Conservation (phyloP, 2,797 vertebrate species). For the Nannoperca australis region DNA sequence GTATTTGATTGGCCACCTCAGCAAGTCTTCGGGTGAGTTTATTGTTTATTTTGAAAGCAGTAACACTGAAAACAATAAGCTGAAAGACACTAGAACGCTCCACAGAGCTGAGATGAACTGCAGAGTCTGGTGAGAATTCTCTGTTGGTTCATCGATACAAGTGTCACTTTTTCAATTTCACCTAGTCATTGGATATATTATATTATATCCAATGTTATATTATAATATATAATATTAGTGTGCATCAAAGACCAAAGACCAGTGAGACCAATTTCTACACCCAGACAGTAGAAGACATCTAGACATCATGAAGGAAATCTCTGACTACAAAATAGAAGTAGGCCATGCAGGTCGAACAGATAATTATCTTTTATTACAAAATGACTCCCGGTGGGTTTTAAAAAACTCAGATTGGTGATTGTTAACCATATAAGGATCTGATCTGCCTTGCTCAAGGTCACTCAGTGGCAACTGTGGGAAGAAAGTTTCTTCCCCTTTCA, state of each 20-base stretch:
- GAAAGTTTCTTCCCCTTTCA: constrained; percentile 20
- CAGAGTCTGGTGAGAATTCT: not conserved
- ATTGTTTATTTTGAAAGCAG: not conserved
- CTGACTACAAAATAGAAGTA: not conserved
- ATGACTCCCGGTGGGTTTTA: not conserved
- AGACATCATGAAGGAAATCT: not conserved
- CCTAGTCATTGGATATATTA: not conserved
- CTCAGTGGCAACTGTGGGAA: constrained; percentile 25
- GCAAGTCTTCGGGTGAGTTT: not conserved
- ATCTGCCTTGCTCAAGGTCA: constrained; percentile 35
- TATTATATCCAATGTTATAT: too few species aligned
- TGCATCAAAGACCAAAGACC: not conserved
- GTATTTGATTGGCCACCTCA: too few species aligned
- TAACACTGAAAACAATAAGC: not conserved
- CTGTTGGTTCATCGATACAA: not conserved
- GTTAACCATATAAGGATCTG: constrained; percentile 20
- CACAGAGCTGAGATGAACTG: not conserved
- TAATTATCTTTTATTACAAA: constrained; percentile 5
- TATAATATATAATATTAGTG: too few species aligned
- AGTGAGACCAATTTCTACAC: not conserved
- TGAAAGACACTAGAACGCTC: not conserved
- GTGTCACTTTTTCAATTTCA: not conserved
- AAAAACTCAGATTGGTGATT: constrained; percentile 10
- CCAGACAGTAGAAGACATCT: not conserved
- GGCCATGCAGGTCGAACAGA: constrained; percentile 8